Conservation (phyloP, 2,797 vertebrate species). For the Lophius americanus region DNA sequence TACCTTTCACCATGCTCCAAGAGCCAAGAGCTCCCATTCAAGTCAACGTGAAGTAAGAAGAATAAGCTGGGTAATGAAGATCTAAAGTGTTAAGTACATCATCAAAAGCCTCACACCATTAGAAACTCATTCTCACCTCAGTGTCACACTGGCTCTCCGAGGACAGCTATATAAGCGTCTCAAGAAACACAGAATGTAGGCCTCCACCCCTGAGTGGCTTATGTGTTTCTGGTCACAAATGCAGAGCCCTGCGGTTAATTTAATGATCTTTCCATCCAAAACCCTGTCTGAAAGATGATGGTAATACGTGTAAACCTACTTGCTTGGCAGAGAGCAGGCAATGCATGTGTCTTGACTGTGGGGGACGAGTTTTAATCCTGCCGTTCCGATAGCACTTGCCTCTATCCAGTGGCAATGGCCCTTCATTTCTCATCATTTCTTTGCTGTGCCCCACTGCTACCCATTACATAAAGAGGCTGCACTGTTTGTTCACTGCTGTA, state of each 20-base stretch:
- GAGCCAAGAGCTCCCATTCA: conserved; percentile 58
- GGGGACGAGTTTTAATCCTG: conserved; percentile 79
- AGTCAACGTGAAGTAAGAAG: conserved; percentile 56
- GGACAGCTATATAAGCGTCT: conserved; percentile 65
- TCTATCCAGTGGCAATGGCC: conserved; percentile 65
- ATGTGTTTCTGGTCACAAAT: conserved; percentile 78
- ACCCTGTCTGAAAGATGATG: conserved; percentile 76
- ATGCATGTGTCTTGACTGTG: conserved; percentile 73
- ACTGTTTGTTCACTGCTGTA: conserved; percentile 82
- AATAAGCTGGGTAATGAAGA: conserved; percentile 64
- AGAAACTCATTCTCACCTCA: conserved; percentile 54
- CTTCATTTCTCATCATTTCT: conserved; percentile 78
- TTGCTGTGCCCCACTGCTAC: conserved; percentile 80
- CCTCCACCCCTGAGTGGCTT: conserved; percentile 72
- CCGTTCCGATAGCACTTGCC: conserved; percentile 61
- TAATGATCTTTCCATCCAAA: conserved; percentile 83
- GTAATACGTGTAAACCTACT: conserved; percentile 80
- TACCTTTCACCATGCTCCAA: conserved; percentile 65
- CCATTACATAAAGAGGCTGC: conserved; percentile 80
- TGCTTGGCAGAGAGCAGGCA: conserved; percentile 69
- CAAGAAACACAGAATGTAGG: conserved; percentile 63
- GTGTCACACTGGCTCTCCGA: conserved; percentile 53
- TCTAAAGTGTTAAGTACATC: conserved; percentile 70
- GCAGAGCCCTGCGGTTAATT: conserved; percentile 84
- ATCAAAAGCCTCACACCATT: conserved; percentile 67